Evolutionary conservation across 2,888 invertebrate genomes (phyloP).

Genomic region (Choreutis nemorana): DNA sequence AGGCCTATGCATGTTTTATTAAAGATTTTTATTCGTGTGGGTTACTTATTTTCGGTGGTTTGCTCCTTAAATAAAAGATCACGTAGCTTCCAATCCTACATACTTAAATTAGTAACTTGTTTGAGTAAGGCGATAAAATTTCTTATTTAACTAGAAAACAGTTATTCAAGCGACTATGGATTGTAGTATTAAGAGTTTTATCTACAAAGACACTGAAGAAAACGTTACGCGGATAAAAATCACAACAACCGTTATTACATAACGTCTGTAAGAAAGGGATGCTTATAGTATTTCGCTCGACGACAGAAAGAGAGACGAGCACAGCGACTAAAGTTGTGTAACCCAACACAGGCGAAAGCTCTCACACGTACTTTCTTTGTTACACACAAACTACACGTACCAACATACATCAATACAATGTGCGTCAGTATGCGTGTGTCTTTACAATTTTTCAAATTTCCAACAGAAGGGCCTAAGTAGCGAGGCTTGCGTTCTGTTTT

Average conservation of each 20-base stretch:
- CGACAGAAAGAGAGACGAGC: slow-evolving; percentile 35
- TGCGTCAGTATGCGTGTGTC: slow-evolving; percentile 38
- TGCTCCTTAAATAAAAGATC: not conserved
- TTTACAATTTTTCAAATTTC: slow-evolving; percentile 43
- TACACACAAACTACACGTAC: slow-evolving; percentile 24
- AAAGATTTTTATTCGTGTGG: slow-evolving; percentile 14
- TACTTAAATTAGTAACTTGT: no score
- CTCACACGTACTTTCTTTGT: slow-evolving; percentile 56
- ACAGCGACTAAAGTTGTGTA: slow-evolving; percentile 44
- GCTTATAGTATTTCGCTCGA: slow-evolving; percentile 15
- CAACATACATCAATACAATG: slow-evolving; percentile 21
- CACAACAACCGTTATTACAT: slow-evolving; percentile 64
- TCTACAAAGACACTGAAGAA: slow-evolving; percentile 10
- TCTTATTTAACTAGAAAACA: no score
- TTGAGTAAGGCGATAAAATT: no score
- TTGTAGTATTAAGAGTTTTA: no score
- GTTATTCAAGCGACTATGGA: no score
- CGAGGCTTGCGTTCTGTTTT: slow-evolving; percentile 28
- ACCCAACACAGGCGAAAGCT: slow-evolving; percentile 62
- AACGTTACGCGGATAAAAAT: slow-evolving; percentile 58
- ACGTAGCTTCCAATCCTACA: not conserved
- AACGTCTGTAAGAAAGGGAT: slow-evolving; percentile 44
- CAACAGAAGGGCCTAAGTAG: slow-evolving; percentile 46
- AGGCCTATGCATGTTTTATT: slow-evolving; percentile 25
- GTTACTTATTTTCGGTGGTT: slow-evolving; percentile 1